phyloP scores from a whole-genome alignment of 2,888 invertebrate species.

The Spicauda simplicius region DNA sequence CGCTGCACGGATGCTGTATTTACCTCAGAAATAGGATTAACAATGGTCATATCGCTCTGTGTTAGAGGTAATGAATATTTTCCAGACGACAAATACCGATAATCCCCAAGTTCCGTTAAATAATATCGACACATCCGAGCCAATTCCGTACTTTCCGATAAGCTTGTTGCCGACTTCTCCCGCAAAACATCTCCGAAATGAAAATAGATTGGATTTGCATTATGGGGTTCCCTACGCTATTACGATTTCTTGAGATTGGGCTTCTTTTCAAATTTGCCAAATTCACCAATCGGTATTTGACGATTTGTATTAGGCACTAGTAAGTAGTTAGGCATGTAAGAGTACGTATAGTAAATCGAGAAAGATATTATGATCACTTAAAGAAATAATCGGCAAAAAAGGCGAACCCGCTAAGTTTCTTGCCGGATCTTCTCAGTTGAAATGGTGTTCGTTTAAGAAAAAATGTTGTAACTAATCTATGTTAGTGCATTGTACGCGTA shows the following conservation, averaged over 20 bases:
- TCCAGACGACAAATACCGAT: not conserved
- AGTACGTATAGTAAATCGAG: too few species aligned
- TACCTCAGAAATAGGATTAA: too few species aligned
- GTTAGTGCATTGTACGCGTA: too few species aligned
- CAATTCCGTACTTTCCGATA: constrained; percentile 3
- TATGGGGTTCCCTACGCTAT: constrained; percentile 55
- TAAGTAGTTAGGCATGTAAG: too few species aligned
- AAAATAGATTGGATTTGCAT: constrained; percentile 73
- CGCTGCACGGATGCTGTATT: too few species aligned
- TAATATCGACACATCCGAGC: constrained; percentile 2
- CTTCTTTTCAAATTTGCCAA: constrained; percentile 14
- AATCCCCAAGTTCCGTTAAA: not conserved
- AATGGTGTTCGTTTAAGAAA: too few species aligned
- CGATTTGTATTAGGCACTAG: not conserved
- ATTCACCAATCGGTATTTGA: not conserved
- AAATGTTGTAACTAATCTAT: too few species aligned
- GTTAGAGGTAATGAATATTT: not conserved
- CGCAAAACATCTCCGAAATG: constrained; percentile 34
- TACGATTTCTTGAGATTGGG: constrained; percentile 15
- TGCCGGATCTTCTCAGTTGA: too few species aligned
- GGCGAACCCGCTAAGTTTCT: too few species aligned
- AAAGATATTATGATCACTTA: too few species aligned
- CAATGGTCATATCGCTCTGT: too few species aligned
- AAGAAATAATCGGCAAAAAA: too few species aligned
- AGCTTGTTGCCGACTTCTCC: constrained; percentile 1